A percentile compares a stretch with the other conserved stretches of the same genome.
phyloP scores from a whole-genome alignment of 2,888 invertebrate species.

The Boloria euphrosyne region DNA sequence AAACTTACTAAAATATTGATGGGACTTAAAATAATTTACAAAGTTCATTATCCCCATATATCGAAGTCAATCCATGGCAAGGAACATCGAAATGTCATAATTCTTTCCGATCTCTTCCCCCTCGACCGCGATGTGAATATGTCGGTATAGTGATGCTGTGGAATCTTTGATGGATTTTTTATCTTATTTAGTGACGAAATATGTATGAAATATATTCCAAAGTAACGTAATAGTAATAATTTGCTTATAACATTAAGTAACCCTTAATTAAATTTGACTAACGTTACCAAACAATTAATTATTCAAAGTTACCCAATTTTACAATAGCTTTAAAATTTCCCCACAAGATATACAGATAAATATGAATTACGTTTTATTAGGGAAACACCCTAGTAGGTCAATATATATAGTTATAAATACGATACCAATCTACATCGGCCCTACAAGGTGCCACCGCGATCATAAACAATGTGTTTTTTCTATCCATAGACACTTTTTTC shows the following conservation, averaged over 20 bases:
- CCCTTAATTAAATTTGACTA: slow-evolving; percentile 6
- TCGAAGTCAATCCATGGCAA: slow-evolving; percentile 44
- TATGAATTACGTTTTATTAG: slow-evolving; percentile 14
- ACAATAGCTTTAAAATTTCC: not conserved
- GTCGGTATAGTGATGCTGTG: slow-evolving; percentile 22
- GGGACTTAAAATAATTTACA: slow-evolving; percentile 8
- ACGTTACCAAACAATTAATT: slow-evolving; percentile 3
- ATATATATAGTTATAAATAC: slow-evolving; percentile 18
- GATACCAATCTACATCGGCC: slow-evolving; percentile 40
- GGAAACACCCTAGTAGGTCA: slow-evolving; percentile 27
- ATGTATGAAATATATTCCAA: not conserved
- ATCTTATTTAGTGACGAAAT: slow-evolving; percentile 13
- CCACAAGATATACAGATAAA: slow-evolving; percentile 18
- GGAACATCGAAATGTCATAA: slow-evolving; percentile 63
- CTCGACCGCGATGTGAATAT: slow-evolving; percentile 42
- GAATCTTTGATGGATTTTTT: slow-evolving; percentile 26
- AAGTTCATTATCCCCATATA: slow-evolving; percentile 25
- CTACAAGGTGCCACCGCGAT: slow-evolving; percentile 38
- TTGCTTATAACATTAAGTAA: not conserved
- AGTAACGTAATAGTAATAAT: too few species aligned
- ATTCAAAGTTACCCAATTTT: slow-evolving; percentile 14
- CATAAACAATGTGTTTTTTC: slow-evolving; percentile 51
- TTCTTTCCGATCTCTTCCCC: slow-evolving; percentile 57
- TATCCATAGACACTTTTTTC: slow-evolving; percentile 42
- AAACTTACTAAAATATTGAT: not conserved